Evolutionary conservation across 2,888 invertebrate species (phyloP), one percentile per base, ranked within the genome.

Genomic region (Synergus itoensis): DNA sequence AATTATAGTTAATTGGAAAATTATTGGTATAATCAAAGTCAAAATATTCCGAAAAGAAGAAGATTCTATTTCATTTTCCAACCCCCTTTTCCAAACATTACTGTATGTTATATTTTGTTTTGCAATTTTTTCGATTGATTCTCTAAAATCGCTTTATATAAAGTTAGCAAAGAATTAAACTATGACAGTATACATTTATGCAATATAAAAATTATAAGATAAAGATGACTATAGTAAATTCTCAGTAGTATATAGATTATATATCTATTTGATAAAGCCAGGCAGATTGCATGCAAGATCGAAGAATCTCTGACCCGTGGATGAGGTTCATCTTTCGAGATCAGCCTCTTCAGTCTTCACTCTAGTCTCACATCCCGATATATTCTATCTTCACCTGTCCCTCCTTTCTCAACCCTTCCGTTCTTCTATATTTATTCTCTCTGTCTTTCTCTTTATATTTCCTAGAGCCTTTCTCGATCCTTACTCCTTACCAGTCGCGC

Each of bases 401-500:
- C 36, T 73, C 53, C 12, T 69, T 21, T 53, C 53, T 53, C 36
- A 73, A 53, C 53, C 53, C 73, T 73, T 73, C 53, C 9, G 73
- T 53, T 73, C 69, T 28, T 69, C 53, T 36, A 73, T 73, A 53
- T 73, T 36, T 73, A 73, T 73, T 73, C 4, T 53, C 48, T 73
- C 53, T n/a, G 53, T 73, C 45, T 69, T 69, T 69, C 28, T 53
- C 28, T 73, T 36, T n/a, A 69, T 73, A 48, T 73, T 73, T 53
- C 53, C 53, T 53, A 48, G 53, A 53, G 73, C 73, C 53, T 73
- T 36, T 53, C 69, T 69, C 45, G 45, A 69, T 28, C 69, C 69
- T 69, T 48, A n/a, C 16, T 28, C 69, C 69, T 69, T 36, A n/a
- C 28, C 53, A 73, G 73, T 73, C 73, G 73, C 73, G 73, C 73